These are phyloP conservation scores for Dynastes tityus DNA, from an alignment of 2,888 invertebrate genomes.

Conservation along the genomic window DNA sequence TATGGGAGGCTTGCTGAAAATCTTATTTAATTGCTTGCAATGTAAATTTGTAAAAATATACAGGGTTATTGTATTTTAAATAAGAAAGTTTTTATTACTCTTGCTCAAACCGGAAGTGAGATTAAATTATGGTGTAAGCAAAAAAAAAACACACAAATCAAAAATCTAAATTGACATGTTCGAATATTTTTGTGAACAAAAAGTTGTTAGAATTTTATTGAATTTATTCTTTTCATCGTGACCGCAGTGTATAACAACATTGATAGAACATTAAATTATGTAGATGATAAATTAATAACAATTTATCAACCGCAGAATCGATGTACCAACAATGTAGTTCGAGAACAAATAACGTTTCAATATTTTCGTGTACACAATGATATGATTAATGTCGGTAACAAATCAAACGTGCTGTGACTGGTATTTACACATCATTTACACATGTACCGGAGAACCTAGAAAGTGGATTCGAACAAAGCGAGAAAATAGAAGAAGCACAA, in stretches of 20 bases:
- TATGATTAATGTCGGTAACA: conserved; percentile 59
- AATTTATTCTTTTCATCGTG: no score
- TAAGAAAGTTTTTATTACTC: no score
- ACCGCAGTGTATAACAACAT: background rate
- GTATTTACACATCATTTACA: conserved; percentile 63
- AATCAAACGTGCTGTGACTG: conserved; percentile 60
- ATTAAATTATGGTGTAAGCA: no score
- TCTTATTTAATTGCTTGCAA: no score
- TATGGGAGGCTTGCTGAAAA: no score
- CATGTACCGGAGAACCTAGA: conserved; percentile 54
- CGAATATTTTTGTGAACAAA: no score
- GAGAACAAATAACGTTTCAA: conserved; percentile 50
- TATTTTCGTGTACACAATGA: conserved; percentile 58
- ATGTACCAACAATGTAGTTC: conserved; percentile 36
- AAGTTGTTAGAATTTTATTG: no score
- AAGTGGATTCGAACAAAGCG: conserved; percentile 35
- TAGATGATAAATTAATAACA: conserved; percentile 40
- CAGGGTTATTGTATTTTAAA: no score
- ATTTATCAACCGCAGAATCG: conserved; percentile 25
- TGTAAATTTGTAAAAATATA: no score
- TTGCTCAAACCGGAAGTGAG: no score
- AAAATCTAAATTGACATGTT: no score
- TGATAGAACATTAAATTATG: conserved; percentile 13
- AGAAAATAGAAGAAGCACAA: conserved; percentile 15
- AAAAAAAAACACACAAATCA: no score